These are phyloP conservation scores for Podiceps cristatus DNA, from an alignment of 2,113 vertebrate genomes.

Conservation along the genomic window DNA sequence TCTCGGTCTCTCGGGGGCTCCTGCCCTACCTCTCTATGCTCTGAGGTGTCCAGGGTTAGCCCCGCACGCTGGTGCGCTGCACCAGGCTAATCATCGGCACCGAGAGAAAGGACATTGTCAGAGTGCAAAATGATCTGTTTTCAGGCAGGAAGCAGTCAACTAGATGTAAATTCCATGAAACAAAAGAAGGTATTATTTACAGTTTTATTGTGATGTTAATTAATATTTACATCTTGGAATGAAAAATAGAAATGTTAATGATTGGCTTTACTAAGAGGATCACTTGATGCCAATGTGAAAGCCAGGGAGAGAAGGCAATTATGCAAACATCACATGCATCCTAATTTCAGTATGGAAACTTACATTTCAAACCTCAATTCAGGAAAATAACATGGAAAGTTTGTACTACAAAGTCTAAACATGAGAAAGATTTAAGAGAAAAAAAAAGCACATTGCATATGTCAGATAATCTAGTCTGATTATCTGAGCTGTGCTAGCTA, in stretches of 20 bases:
- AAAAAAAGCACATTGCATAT: slow-evolving; percentile 92
- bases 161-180: slow-evolving; percentile 81
- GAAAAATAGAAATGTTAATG: slow-evolving; percentile 78
- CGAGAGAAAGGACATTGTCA: slow-evolving; percentile 71
- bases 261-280: slow-evolving; percentile 91
- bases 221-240: slow-evolving; percentile 79
- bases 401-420: slow-evolving; percentile 94
- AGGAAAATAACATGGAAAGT: slow-evolving; percentile 88
- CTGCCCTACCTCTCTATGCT: slow-evolving; percentile 57
- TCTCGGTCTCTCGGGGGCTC: neutral
- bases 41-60: slow-evolving; percentile 44
- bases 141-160: slow-evolving; percentile 84
- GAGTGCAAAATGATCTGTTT: slow-evolving; percentile 83
- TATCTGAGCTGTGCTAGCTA: slow-evolving; percentile 99
- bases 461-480: slow-evolving; percentile 99
- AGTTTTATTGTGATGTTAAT: slow-evolving; percentile 77
- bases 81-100: slow-evolving; percentile 71
- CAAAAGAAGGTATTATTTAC: slow-evolving; percentile 77
- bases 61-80: slow-evolving; percentile 48
- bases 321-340: slow-evolving; percentile 98
- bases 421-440: slow-evolving; percentile 92
- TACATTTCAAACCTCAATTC: slow-evolving; percentile 90
- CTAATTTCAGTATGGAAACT: slow-evolving; percentile 95
- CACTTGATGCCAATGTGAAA: slow-evolving; percentile 89
- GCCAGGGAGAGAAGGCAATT: slow-evolving; percentile 99